A percentile compares a stretch with the other conserved stretches of the same genome.
Evolutionary conservation across 2,797 vertebrate genomes (phyloP).

Genomic region (Odontamblyopus rebecca): DNA sequence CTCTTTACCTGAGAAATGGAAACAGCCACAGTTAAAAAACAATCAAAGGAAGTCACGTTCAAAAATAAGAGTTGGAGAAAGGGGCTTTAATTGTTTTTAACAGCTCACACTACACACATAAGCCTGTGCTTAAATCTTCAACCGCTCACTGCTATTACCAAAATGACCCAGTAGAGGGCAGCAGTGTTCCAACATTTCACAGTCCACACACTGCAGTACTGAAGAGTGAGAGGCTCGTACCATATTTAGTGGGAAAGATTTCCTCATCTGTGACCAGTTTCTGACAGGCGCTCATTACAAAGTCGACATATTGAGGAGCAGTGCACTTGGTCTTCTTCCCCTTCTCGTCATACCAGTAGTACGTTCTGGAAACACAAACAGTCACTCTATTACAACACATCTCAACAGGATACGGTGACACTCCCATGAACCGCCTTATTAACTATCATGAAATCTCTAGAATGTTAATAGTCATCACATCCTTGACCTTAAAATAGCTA

Average conservation of each 20-base stretch:
- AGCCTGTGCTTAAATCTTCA: background rate
- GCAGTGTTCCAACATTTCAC: background rate
- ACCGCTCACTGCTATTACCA: background rate
- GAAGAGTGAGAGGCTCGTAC: slow-evolving; percentile 68
- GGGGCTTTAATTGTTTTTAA: background rate
- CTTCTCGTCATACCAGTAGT: slow-evolving; percentile 98
- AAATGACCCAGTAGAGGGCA: slow-evolving; percentile 56
- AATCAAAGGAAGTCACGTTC: background rate
- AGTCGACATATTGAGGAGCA: slow-evolving; percentile 97
- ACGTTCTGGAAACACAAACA: slow-evolving; percentile 81
- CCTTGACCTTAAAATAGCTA: background rate
- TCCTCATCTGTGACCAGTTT: slow-evolving; percentile 98
- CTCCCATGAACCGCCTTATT: background rate
- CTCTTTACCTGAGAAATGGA: slow-evolving; percentile 84
- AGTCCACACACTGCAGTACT: background rate
- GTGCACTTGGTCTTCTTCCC: slow-evolving; percentile 99
- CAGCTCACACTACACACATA: background rate
- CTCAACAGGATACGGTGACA: background rate
- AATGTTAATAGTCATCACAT: slow-evolving; percentile 15
- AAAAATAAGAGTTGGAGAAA: too few relatives aligned
- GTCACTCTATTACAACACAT: background rate
- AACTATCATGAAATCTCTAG: slow-evolving; percentile 7
- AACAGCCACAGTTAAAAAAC: background rate
- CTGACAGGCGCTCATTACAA: slow-evolving; percentile 98
- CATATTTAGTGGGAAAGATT: slow-evolving; percentile 97